Percentiles rank a stretch among this genome's conserved stretches.
phyloP scores from a whole-genome alignment of 1,140 invertebrate species.

The Papilio glaucus region DNA sequence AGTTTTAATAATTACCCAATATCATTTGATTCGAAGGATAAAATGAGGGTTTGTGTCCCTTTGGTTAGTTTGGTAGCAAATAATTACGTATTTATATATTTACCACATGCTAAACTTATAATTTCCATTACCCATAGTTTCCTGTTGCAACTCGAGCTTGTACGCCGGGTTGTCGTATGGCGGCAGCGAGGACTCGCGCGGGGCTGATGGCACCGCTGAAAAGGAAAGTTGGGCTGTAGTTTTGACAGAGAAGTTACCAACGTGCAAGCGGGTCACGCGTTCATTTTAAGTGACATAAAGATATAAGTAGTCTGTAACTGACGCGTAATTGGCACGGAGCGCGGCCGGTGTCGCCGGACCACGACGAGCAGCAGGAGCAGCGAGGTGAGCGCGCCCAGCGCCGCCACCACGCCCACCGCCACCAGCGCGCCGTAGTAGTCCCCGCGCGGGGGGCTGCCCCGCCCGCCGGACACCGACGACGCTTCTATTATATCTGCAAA shows the following conservation, averaged over 20 bases:
- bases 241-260: slow-evolving; percentile 33
- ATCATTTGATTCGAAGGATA: no score
- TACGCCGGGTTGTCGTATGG: slow-evolving; percentile 97
- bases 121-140: slow-evolving; percentile 90
- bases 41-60: no score
- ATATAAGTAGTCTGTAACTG: slow-evolving; percentile 49
- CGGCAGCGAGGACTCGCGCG: slow-evolving; percentile 89
- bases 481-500: slow-evolving; percentile 68
- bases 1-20: no score
- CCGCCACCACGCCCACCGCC: slow-evolving; percentile 93
- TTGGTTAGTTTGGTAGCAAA: background rate
- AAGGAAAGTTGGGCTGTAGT: slow-evolving; percentile 47
- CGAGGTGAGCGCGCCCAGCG: slow-evolving; percentile 91
- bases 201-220: slow-evolving; percentile 80
- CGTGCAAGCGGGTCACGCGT: no score
- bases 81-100: slow-evolving; percentile 13
- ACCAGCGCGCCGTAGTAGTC: slow-evolving; percentile 95
- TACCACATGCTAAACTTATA: slow-evolving; percentile 37
- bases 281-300: background rate
- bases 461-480: slow-evolving; percentile 58
- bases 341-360: slow-evolving; percentile 88
- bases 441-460: slow-evolving; percentile 73
- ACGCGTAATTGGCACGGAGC: slow-evolving; percentile 87
- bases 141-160: slow-evolving; percentile 96
- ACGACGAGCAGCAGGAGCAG: slow-evolving; percentile 91